Evolutionary conservation across 2,797 vertebrate genomes (phyloP).

Genomic region (Hozukius guyotensis): DNA sequence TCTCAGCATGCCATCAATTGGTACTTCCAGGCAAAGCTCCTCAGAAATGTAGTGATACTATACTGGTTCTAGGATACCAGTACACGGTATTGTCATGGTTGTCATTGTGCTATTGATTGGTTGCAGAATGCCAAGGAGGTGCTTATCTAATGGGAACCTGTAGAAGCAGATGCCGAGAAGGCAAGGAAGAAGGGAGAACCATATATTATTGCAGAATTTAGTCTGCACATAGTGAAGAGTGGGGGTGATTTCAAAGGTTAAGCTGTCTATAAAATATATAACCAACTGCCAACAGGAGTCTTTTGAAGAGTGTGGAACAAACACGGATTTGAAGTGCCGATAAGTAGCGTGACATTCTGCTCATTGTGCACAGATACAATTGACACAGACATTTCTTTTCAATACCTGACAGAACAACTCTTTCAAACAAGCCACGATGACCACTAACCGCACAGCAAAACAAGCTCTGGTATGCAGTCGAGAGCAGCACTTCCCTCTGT

Average conservation of each 20-base stretch:
- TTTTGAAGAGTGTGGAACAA: slow-evolving; percentile 5
- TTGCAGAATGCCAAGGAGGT: not conserved
- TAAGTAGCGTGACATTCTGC: not conserved
- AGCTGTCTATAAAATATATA: not conserved
- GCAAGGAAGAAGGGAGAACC: not conserved
- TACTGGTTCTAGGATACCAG: not conserved
- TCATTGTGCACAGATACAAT: not conserved
- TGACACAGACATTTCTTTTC: slow-evolving; percentile 6
- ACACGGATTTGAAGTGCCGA: not conserved
- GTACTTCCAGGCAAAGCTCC: too few relatives aligned
- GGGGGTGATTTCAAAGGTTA: not conserved
- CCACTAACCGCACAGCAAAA: not conserved
- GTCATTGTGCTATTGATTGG: not conserved
- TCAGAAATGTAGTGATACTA: not conserved
- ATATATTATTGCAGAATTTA: not conserved
- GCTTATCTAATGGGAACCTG: not conserved
- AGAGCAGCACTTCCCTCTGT: slow-evolving; percentile 19
- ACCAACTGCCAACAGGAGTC: not conserved
- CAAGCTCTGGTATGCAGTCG: not conserved
- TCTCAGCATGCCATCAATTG: not conserved
- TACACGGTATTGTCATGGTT: not conserved
- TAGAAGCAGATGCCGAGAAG: not conserved
- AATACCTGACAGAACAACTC: not conserved
- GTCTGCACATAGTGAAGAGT: not conserved
- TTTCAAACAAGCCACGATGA: not conserved